phyloP scores from a whole-genome alignment of 2,888 invertebrate species.

The Spatulosminthurus flaviceps region DNA sequence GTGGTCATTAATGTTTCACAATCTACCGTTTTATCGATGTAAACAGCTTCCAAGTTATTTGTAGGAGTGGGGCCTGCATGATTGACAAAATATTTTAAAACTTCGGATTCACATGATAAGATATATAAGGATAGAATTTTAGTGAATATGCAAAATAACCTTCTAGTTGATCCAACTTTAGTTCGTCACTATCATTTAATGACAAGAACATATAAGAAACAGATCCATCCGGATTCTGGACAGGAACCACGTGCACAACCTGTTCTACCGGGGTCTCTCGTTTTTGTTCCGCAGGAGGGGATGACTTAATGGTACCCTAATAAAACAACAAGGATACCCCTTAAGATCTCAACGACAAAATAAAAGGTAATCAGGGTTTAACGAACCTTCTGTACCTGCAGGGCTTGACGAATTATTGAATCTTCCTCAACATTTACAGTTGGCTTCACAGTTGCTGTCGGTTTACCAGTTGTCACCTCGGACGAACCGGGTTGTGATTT shows the following conservation, averaged over 20 bases:
- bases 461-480: constrained; percentile 38
- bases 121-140: not conserved
- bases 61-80: not conserved
- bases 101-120: not conserved
- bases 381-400: constrained; percentile 33
- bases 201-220: constrained; percentile 57
- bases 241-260: constrained; percentile 58
- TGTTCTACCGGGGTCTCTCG: constrained; percentile 46
- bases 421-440: constrained; percentile 47
- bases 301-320: constrained; percentile 24
- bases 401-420: constrained; percentile 44
- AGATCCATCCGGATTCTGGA: constrained; percentile 58
- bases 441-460: constrained; percentile 53
- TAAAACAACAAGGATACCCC: not conserved
- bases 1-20: constrained; percentile 16
- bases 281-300: not conserved
- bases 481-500: not conserved
- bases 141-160: not conserved
- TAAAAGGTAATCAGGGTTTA: too few species aligned
- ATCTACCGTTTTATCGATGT: constrained; percentile 33
- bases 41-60: constrained; percentile 19
- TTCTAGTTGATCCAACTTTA: constrained; percentile 24
- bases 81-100: not conserved
- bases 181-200: constrained; percentile 43
- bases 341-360: too few species aligned